Percentiles rank a stretch among this genome's conserved stretches.
Evolutionary conservation across 2,113 vertebrate species (phyloP).

Genomic region (Percina caprodes): DNA sequence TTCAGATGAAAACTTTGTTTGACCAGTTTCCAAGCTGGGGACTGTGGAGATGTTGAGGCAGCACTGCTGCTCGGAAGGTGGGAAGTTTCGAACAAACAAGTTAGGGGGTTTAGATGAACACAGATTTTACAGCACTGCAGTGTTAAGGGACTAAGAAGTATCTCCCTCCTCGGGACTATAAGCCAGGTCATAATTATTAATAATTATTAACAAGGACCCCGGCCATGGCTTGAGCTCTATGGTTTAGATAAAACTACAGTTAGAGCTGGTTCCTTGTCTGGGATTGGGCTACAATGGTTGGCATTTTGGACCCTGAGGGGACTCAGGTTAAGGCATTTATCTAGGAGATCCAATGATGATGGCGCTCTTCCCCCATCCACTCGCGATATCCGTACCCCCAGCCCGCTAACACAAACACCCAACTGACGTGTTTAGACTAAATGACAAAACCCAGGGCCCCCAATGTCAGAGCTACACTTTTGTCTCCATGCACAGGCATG

Average conservation of each 20-base stretch:
- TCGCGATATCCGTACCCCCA: conserved; percentile 63
- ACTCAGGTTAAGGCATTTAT: conserved; percentile 79
- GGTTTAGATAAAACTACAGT: conserved; percentile 54
- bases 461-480: conserved; percentile 74
- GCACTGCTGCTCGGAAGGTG: conserved; percentile 20
- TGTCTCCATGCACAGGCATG: conserved; percentile 72
- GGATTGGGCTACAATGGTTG: conserved; percentile 52
- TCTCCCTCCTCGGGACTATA: conserved; percentile 36
- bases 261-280: conserved; percentile 49
- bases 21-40: conserved; percentile 35
- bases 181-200: conserved; percentile 44
- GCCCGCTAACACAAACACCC: conserved; percentile 82
- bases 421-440: conserved; percentile 82
- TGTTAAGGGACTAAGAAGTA: conserved; percentile 28
- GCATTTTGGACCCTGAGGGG: conserved; percentile 71
- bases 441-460: conserved; percentile 83
- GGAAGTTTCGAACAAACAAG: conserved; percentile 35
- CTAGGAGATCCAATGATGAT: conserved; percentile 80
- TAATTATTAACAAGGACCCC: conserved; percentile 9
- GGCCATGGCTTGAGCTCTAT: conserved; percentile 25
- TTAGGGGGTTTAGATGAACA: conserved; percentile 29
- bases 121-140: conserved; percentile 26
- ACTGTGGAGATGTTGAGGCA: conserved; percentile 37
- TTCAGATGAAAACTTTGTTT: conserved; percentile 50
- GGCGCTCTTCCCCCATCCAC: conserved; percentile 72